These are phyloP conservation scores for Cyprinodon tularosa DNA, from an alignment of 2,113 vertebrate genomes.

Conservation along the genomic window DNA sequence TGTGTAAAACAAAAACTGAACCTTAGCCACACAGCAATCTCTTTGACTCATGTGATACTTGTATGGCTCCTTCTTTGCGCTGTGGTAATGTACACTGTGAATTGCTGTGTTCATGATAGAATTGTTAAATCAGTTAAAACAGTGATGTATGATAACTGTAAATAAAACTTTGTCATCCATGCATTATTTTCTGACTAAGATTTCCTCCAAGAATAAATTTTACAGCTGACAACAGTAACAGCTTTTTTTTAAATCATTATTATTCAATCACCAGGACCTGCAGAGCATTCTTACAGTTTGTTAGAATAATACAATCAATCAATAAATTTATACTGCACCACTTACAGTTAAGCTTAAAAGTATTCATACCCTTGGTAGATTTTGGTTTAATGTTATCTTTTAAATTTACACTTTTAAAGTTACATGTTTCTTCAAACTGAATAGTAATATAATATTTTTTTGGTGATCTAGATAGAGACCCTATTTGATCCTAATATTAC, in stretches of 20 bases:
- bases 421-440: not conserved
- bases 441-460: not conserved
- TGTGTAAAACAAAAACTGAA: not conserved
- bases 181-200: not conserved
- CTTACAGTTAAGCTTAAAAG: not conserved
- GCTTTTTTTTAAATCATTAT: not conserved
- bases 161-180: not conserved
- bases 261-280: not conserved
- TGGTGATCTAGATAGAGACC: not conserved
- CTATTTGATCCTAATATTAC: not conserved
- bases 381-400: not conserved
- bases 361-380: not conserved
- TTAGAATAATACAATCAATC: not conserved
- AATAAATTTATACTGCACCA: not conserved
- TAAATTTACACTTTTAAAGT: not conserved
- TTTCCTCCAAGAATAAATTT: not conserved
- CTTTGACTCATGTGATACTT: not conserved
- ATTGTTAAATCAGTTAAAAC: slow-evolving; percentile 14
- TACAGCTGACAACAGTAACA: not conserved
- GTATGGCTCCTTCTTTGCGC: slow-evolving; percentile 2
- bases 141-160: slow-evolving; percentile 12
- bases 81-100: not conserved
- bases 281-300: not conserved
- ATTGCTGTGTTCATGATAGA: not conserved
- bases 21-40: not conserved